Percentiles rank a stretch among this genome's conserved stretches.
phyloP scores from a whole-genome alignment of 2,797 vertebrate species.

The Gila robusta region DNA sequence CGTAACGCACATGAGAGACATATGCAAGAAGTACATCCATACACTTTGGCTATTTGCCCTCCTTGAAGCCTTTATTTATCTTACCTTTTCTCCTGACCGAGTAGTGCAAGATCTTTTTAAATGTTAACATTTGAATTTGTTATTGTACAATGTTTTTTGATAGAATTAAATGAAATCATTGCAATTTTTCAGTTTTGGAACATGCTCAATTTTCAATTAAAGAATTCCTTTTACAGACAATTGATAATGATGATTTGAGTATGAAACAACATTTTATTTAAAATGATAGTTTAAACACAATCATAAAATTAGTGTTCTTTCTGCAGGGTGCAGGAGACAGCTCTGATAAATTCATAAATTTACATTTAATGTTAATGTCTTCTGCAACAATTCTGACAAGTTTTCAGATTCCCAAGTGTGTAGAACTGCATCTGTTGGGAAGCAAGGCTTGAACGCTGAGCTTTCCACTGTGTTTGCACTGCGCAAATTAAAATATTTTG shows the following conservation, averaged over 20 bases:
- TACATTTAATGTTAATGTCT: not conserved
- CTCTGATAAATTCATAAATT: not conserved
- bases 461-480: slow-evolving; percentile 10
- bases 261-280: too few relatives aligned
- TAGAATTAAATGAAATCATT: not conserved
- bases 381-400: not conserved
- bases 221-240: not conserved
- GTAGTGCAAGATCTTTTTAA: not conserved
- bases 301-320: not conserved
- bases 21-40: not conserved
- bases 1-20: slow-evolving; percentile 37
- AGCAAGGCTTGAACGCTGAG: not conserved
- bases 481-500: slow-evolving; percentile 50
- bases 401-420: not conserved
- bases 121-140: not conserved
- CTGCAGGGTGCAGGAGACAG: not conserved
- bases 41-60: slow-evolving; percentile 5
- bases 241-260: not conserved
- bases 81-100: not conserved
- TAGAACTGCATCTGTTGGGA: not conserved
- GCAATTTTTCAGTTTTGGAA: not conserved
- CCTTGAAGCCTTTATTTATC: slow-evolving; percentile 59
- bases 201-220: not conserved
- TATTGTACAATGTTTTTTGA: not conserved
- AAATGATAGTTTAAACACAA: not conserved